A percentile compares a stretch with the other conserved stretches of the same genome.
These are phyloP conservation scores for Aradophagus sp. DNA, from an alignment of 1,140 invertebrate species.

Conservation along the genomic window DNA sequence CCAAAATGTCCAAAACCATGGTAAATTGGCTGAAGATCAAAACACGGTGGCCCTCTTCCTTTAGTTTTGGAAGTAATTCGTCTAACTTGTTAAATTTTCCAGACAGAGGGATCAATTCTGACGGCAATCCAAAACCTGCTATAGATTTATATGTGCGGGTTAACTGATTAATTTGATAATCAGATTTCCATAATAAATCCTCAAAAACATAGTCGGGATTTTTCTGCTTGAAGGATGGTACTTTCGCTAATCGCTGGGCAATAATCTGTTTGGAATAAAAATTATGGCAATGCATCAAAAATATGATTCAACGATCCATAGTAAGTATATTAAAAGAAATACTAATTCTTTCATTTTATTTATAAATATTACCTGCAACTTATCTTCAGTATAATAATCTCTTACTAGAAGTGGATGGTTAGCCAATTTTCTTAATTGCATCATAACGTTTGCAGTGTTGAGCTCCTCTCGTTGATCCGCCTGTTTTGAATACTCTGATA, in stretches of 20 bases:
- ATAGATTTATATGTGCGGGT: constrained; percentile 78
- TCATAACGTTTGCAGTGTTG: constrained; percentile 87
- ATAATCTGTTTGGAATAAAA: constrained; percentile 75
- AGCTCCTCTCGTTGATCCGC: constrained; percentile 77
- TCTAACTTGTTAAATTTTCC: constrained; percentile 92
- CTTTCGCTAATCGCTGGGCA: constrained; percentile 82
- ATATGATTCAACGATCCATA: too few species aligned
- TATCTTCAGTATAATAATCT: constrained; percentile 84
- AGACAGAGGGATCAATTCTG: constrained; percentile 82
- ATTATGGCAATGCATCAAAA: too few species aligned
- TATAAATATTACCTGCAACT: constrained; percentile 73
- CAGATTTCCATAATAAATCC: constrained; percentile 90
- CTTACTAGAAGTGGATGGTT: constrained; percentile 91
- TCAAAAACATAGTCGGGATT: constrained; percentile 89
- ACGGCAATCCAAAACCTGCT: constrained; percentile 77
- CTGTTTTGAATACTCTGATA: constrained; percentile 82
- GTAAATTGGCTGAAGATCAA: constrained; percentile 97
- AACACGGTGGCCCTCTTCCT: constrained; percentile 84
- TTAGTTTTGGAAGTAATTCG: constrained; percentile 83
- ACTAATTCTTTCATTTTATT: too few species aligned
- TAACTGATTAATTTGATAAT: constrained; percentile 92
- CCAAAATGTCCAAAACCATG: constrained; percentile 92
- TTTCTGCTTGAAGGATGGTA: constrained; percentile 85
- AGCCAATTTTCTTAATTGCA: constrained; percentile 90
- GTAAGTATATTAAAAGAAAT: too few species aligned